Percentiles rank a stretch among this genome's conserved stretches.
Evolutionary conservation across 2,888 invertebrate genomes (phyloP).

Genomic region (Megaustenia siamemsis): DNA sequence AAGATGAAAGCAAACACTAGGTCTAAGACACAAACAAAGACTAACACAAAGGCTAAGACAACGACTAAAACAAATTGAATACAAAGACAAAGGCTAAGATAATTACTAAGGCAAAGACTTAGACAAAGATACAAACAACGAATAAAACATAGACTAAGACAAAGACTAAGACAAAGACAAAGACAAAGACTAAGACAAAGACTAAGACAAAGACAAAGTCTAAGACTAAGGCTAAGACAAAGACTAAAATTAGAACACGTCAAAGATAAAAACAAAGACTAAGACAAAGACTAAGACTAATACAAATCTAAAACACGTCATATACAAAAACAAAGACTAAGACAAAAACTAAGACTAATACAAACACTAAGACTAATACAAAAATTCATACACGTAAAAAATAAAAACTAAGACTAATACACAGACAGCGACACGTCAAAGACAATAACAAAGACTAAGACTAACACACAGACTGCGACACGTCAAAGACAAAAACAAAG

Average conservation of each 20-base stretch:
- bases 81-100: background rate
- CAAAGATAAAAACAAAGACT: background rate
- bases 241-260: background rate
- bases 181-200: too few relatives aligned
- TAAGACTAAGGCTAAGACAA: too few relatives aligned
- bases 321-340: background rate
- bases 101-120: background rate
- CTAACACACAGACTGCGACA: too few relatives aligned
- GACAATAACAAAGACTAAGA: too few relatives aligned
- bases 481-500: too few relatives aligned
- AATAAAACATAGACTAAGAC: background rate
- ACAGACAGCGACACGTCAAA: too few relatives aligned
- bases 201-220: background rate
- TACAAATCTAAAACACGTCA: background rate
- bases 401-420: slow-evolving; percentile 12
- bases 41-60: background rate
- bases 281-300: background rate
- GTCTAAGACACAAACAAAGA: background rate
- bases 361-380: background rate
- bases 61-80: background rate
- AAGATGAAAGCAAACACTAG: background rate
- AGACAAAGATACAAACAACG: background rate
- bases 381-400: background rate
- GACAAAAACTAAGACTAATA: background rate
- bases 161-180: background rate